A percentile compares a stretch with the other conserved stretches of the same genome.
Conservation (phyloP, 2,797 vertebrate species). For the Gila robusta region DNA sequence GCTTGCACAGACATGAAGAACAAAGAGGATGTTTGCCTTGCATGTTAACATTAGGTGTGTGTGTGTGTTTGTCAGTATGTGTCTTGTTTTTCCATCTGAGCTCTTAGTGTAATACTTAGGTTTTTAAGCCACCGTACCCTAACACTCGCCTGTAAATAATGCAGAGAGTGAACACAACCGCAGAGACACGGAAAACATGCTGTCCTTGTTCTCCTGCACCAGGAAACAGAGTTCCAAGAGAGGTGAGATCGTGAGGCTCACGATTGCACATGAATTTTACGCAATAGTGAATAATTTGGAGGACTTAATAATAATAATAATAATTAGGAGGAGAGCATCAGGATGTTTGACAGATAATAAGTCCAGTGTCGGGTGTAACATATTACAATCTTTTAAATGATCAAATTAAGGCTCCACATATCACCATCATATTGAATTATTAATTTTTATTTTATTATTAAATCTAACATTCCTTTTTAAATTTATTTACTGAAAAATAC, state of each 20-base stretch:
- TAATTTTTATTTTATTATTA: no score
- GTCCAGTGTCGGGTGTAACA: neutral
- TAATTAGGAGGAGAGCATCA: neutral
- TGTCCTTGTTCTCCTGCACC: constrained; percentile 48
- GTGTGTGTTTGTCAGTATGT: constrained; percentile 21
- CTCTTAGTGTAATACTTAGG: neutral
- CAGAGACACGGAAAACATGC: constrained; percentile 7
- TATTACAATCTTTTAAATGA: neutral
- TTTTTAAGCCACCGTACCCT: constrained; percentile 13
- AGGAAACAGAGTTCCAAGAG: constrained; percentile 6
- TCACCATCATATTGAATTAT: no score
- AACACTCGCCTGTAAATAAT: constrained; percentile 50
- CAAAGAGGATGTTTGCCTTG: constrained; percentile 26
- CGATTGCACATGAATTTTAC: neutral
- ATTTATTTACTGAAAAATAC: neutral
- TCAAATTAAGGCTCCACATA: neutral
- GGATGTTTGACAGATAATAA: neutral
- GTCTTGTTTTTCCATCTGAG: constrained; percentile 20
- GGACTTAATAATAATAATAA: neutral
- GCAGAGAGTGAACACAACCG: constrained; percentile 24
- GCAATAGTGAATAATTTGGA: neutral
- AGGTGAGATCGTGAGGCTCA: constrained; percentile 35
- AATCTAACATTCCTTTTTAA: neutral
- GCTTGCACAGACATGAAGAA: constrained; percentile 57
- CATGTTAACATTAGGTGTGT: constrained; percentile 27